Evolutionary conservation across 2,888 invertebrate genomes (phyloP).

Genomic region (Drosophila sordidula): DNA sequence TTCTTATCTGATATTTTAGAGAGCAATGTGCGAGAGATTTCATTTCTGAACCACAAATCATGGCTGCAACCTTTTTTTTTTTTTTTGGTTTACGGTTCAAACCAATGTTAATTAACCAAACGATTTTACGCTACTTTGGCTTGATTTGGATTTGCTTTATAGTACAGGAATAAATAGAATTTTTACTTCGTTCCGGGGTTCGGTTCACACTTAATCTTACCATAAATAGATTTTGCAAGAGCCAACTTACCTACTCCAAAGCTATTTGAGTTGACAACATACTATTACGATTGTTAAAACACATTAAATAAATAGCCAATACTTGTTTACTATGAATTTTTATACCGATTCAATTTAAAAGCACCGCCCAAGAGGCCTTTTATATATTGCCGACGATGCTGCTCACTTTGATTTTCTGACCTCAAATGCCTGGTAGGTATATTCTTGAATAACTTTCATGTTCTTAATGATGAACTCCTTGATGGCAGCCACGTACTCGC

Average conservation of each 20-base stretch:
- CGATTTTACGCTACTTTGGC: too few relatives aligned
- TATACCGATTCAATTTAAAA: neutral
- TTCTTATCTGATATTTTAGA: constrained; percentile 3
- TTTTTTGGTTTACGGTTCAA: neutral
- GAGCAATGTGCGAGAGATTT: too few relatives aligned
- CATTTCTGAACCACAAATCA: too few relatives aligned
- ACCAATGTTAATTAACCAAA: neutral
- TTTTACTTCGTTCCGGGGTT: too few relatives aligned
- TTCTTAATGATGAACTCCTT: constrained; percentile 59
- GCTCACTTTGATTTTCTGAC: constrained; percentile 10
- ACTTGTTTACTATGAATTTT: too few relatives aligned
- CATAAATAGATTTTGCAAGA: neutral
- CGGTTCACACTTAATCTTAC: neutral
- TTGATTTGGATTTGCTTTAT: too few relatives aligned
- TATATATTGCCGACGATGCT: too few relatives aligned
- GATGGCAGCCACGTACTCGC: constrained; percentile 57
- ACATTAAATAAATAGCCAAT: neutral
- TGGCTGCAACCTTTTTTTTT: too few relatives aligned
- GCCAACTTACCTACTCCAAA: neutral
- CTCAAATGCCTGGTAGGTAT: constrained; percentile 56
- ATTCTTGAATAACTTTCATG: constrained; percentile 45
- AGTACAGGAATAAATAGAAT: too few relatives aligned
- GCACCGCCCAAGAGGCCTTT: too few relatives aligned
- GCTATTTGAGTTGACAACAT: neutral
- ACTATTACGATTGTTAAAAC: too few relatives aligned